Evolutionary conservation across 2,888 invertebrate species (phyloP).

Genomic region (Drosophila eohydei): DNA sequence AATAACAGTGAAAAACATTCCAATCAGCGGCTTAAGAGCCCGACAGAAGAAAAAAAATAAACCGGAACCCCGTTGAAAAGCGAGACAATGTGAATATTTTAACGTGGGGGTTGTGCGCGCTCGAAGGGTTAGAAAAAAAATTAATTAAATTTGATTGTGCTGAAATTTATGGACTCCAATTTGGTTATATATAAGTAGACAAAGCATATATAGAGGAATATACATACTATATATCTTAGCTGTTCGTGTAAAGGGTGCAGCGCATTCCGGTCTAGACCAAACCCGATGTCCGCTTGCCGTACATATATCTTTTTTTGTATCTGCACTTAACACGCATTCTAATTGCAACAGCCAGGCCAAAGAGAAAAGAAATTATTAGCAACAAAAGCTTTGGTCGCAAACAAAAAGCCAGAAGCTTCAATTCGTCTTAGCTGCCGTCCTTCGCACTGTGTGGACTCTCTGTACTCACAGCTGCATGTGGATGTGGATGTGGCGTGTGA

Average conservation of each 20-base stretch:
- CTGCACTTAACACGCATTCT: constrained; percentile 84
- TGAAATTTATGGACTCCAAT: constrained; percentile 65
- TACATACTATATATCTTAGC: background rate
- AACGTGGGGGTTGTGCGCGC: constrained; percentile 44
- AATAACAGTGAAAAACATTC: constrained; percentile 62
- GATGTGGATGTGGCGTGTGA: constrained; percentile 68
- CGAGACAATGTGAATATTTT: constrained; percentile 54
- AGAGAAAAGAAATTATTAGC: constrained; percentile 79
- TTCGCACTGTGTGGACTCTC: constrained; percentile 12
- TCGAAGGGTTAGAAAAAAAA: constrained; percentile 59
- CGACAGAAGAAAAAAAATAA: constrained; percentile 14
- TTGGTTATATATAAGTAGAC: constrained; percentile 32
- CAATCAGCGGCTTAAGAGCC: constrained; percentile 75
- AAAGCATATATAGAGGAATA: background rate
- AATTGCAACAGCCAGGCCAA: constrained; percentile 74
- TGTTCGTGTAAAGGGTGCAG: constrained; percentile 42
- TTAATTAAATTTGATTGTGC: constrained; percentile 79
- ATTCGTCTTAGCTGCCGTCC: constrained; percentile 53
- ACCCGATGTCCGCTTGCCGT: constrained; percentile 1
- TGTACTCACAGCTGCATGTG: constrained; percentile 10
- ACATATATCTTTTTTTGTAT: constrained; percentile 48
- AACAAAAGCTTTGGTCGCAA: constrained; percentile 71
- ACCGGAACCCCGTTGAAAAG: constrained; percentile 49
- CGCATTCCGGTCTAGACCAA: constrained; percentile 37
- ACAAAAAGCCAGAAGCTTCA: constrained; percentile 58